Base-by-base conservation (phyloP, 2,888 invertebrate genomes). In the Chloroclystis v-ata region DNA sequence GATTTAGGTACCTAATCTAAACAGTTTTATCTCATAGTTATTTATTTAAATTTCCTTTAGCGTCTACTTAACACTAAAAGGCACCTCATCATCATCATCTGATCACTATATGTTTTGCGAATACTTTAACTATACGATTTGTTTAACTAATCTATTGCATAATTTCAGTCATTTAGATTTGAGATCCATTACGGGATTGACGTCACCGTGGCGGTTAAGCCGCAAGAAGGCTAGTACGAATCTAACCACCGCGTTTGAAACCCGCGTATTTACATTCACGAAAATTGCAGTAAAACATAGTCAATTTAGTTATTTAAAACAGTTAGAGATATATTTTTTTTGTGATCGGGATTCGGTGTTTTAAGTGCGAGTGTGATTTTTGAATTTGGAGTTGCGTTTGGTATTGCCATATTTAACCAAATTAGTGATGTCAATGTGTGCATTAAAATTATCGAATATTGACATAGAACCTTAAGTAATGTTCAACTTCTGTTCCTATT, bases 191-290 rank as follows among this genome's bases (percentile, higher is more conserved):
- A 50, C 16, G 16, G 42, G 20, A 38, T 10, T 41, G 57, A 61
- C 62, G 65, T 62, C 38, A 56, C 30, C 52, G 52, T 64, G 61
- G 65, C 65, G 64, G 60, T 56, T 63, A 66, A 69, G 60, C 65
- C 61, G 65, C 48, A 20, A 26, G 20, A 6, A 14, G 10, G 33
- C 33, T 61, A 69, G 69, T 69, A 43, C 41, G 46, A 41, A 54
- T 48, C 44, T 13, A 44, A 40, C 56, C 52, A 48, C 35, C 49
- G 47, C 16, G 35, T 30, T 49, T 32, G 10, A 40, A 41, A 39
- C 54, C 11, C 56, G 48, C 37, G 42, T 39, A 25, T 28, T 20
- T 33, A 24, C n/a, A 20, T 11, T 28, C 13, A 12, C 24, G 38
- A 43, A 49, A 47, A 10, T 9, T 8, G 12, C 12, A 41, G 39